A percentile compares a stretch with the other conserved stretches of the same genome.
Conservation (phyloP, 2,113 vertebrate genomes). For the Grus americana region DNA sequence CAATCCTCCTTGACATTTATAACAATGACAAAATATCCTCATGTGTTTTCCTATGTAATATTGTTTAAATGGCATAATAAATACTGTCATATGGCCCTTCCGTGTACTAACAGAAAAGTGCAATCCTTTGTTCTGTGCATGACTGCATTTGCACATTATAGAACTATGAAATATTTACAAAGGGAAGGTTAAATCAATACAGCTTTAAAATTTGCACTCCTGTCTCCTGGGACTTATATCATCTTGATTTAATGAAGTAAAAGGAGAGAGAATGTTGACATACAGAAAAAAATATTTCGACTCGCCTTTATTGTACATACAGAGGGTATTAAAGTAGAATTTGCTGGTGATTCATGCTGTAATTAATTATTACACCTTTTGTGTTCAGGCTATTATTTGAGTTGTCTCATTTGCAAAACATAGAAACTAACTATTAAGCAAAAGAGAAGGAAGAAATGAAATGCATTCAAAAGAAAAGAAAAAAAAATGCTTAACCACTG, state of each 20-base stretch:
- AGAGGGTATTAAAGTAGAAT: conserved; percentile 55
- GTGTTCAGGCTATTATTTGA: conserved; percentile 42
- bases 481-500: background rate
- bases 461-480: background rate
- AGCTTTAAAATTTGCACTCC: conserved; percentile 76
- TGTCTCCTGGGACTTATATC: conserved; percentile 70
- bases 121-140: conserved; percentile 64
- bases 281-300: conserved; percentile 51
- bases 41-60: conserved; percentile 46
- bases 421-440: background rate
- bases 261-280: conserved; percentile 71
- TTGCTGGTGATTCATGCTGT: conserved; percentile 50
- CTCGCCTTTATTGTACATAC: conserved; percentile 51
- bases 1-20: conserved; percentile 21
- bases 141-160: conserved; percentile 66
- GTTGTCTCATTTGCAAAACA: conserved; percentile 36
- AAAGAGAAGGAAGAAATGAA: background rate
- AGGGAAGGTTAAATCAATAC: conserved; percentile 80
- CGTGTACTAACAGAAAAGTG: conserved; percentile 38
- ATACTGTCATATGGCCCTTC: conserved; percentile 32
- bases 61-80: conserved; percentile 67
- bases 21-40: conserved; percentile 33
- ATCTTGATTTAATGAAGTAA: conserved; percentile 79
- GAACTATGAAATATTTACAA: conserved; percentile 78
- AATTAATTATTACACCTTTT: conserved; percentile 69